Percentiles rank a stretch among this genome's conserved stretches.
These are phyloP conservation scores for Arothron firmamentum DNA, from an alignment of 2,113 vertebrate species.

Conservation along the genomic window DNA sequence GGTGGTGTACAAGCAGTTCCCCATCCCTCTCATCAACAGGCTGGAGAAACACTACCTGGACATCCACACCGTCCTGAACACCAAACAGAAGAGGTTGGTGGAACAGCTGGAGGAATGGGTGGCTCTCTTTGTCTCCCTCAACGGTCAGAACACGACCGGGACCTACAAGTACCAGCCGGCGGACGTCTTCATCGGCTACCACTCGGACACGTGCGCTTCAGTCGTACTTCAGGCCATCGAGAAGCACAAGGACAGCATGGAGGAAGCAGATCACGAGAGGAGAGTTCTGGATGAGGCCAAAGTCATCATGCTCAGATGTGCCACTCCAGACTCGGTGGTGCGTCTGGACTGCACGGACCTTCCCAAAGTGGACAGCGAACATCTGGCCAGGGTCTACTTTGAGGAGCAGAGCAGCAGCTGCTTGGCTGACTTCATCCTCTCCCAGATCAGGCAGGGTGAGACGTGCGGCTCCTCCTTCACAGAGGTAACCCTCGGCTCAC, in stretches of 20 bases:
- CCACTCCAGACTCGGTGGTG: constrained; percentile 88
- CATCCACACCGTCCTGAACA: constrained; percentile 80
- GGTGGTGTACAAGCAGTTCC: constrained; percentile 88
- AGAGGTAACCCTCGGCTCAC: constrained; percentile 74
- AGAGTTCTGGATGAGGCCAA: constrained; percentile 68
- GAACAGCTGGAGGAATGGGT: constrained; percentile 79
- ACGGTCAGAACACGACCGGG: constrained; percentile 30
- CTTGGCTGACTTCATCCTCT: constrained; percentile 80
- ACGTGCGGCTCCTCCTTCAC: constrained; percentile 67
- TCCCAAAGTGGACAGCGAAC: constrained; percentile 49
- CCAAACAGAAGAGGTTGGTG: constrained; percentile 73
- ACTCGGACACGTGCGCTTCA: constrained; percentile 85
- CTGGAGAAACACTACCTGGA: constrained; percentile 96
- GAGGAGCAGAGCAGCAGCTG: constrained; percentile 79
- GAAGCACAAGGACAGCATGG: constrained; percentile 34
- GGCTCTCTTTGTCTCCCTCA: constrained; percentile 58
- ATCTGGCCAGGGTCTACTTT: constrained; percentile 76
- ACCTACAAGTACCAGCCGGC: constrained; percentile 72
- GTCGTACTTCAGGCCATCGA: constrained; percentile 82
- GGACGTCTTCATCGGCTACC: constrained; percentile 90
- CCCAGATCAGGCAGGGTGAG: constrained; percentile 43
- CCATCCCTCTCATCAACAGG: constrained; percentile 94
- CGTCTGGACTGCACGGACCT: constrained; percentile 70
- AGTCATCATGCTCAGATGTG: constrained; percentile 81
- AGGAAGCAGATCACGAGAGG: constrained; percentile 34